Evolutionary conservation across 2,797 vertebrate genomes (phyloP).

Genomic region (Notoglanidium macrostoma): DNA sequence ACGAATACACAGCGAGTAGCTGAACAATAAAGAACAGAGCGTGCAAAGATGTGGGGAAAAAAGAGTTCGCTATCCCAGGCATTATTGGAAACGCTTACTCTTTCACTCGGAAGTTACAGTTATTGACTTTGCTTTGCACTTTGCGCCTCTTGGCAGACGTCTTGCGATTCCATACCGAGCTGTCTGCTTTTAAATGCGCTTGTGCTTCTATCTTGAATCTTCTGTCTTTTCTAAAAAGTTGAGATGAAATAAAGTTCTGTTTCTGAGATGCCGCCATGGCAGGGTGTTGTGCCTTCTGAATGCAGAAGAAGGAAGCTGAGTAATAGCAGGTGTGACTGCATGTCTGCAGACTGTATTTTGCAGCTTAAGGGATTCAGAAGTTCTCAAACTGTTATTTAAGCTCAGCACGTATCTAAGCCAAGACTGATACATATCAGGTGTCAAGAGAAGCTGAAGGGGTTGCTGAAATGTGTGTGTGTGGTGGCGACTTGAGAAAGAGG

Average conservation of each 20-base stretch:
- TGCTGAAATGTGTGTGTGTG: constrained; percentile 13
- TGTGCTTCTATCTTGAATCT: not conserved
- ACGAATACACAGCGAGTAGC: not conserved
- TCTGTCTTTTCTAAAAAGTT: not conserved
- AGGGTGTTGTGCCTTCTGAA: not conserved
- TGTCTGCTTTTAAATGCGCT: not conserved
- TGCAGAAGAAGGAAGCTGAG: constrained; percentile 11
- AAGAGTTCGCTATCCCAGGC: not conserved
- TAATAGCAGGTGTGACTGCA: constrained; percentile 20
- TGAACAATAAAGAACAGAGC: constrained; percentile 12
- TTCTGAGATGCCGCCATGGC: not conserved
- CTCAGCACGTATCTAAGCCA: not conserved
- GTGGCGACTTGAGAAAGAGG: constrained; percentile 16
- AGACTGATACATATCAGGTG: constrained; percentile 12
- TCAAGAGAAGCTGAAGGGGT: not conserved
- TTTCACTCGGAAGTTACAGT: constrained; percentile 7
- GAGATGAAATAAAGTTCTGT: not conserved
- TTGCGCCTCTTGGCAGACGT: constrained; percentile 17
- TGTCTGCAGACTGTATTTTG: constrained; percentile 23
- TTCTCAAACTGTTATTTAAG: constrained; percentile 9
- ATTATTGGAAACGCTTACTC: constrained; percentile 39
- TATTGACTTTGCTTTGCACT: constrained; percentile 29
- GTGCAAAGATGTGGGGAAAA: not conserved
- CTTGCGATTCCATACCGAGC: not conserved
- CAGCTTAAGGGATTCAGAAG: constrained; percentile 17